Evolutionary conservation across 2,888 invertebrate genomes (phyloP).

Genomic region (Drosophila cognata): DNA sequence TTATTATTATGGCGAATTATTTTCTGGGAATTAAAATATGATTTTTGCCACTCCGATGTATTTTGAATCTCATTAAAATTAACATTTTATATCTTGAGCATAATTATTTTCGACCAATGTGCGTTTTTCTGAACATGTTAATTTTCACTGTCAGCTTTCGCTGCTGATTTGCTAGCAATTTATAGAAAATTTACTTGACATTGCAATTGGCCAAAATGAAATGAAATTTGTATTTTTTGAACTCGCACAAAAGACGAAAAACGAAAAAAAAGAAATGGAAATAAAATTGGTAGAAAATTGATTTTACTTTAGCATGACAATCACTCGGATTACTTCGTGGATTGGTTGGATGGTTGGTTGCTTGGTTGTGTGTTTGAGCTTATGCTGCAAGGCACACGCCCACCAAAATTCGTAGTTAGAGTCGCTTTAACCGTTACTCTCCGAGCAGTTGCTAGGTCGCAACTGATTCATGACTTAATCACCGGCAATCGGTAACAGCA

Average conservation of each 20-base stretch:
- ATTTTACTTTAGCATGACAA: slow-evolving; percentile 75
- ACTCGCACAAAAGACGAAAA: slow-evolving; percentile 2
- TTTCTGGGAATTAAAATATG: not conserved
- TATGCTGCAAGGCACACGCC: slow-evolving; percentile 72
- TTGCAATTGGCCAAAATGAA: slow-evolving; percentile 64
- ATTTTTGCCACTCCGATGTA: not conserved
- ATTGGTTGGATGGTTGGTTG: slow-evolving; percentile 18
- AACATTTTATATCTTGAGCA: not conserved
- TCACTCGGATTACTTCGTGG: slow-evolving; percentile 61
- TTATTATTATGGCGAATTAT: not conserved
- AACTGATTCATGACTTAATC: slow-evolving; percentile 80
- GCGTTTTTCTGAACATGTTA: slow-evolving; percentile 42
- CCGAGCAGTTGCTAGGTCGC: slow-evolving; percentile 39
- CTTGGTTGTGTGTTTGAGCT: slow-evolving; percentile 14
- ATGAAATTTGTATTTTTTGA: slow-evolving; percentile 54
- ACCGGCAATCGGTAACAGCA: slow-evolving; percentile 74
- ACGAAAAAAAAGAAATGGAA: not conserved
- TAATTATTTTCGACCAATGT: slow-evolving; percentile 23
- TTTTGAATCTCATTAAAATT: not conserved
- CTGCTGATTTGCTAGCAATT: slow-evolving; percentile 60
- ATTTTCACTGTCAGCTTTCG: slow-evolving; percentile 62
- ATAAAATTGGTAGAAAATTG: slow-evolving; percentile 72
- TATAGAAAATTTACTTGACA: slow-evolving; percentile 64
- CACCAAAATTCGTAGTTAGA: slow-evolving; percentile 77
- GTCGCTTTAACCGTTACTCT: slow-evolving; percentile 63